Base-by-base conservation (phyloP, 1,140 invertebrate genomes). In the Littorina saxatilis region DNA sequence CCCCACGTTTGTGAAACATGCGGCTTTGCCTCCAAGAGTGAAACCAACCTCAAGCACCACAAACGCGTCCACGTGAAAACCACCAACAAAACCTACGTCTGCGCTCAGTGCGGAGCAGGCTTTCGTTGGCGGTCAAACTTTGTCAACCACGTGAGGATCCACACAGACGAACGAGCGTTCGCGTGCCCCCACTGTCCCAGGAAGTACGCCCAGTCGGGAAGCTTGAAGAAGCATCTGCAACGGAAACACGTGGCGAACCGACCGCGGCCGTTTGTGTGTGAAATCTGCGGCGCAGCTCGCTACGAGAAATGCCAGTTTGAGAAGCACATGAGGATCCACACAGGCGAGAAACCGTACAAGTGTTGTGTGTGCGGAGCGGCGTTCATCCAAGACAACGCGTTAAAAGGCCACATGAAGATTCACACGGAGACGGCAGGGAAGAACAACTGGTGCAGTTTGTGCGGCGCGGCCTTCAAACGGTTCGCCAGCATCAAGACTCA, bases 301-400 rank as follows among this genome's bases (percentile, higher is more conserved):
- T n/a, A n/a, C n/a, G 91, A 96, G 96, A 93, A 97, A n/a, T 97
- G 96, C 89, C 96, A 96, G 4, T 91, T 96, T 76, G 93, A 95
- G 20, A 95, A 96, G 84, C 96, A 97, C 93, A 91, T 96, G 29
- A 94, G 95, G 79, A 94, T 94, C n/a, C n/a, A n/a, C n/a, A n/a
- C n/a, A n/a, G n/a, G n/a, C n/a, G n/a, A n/a, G n/a, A n/a, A n/a
- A n/a, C 61, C 96, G 96, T 89, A 93, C 66, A 4, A 70, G 39
- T 90, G 89, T 80, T 66, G 85, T 15, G 37, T 85, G 2, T 90
- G 89, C 76, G 82, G 96, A 27, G 98, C 98, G 90, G 96, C 96
- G 0, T 98, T 98, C 90, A 96, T 97, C 87, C 97, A 96, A 63
- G 61, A 7, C n/a, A 32, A 17, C 35, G 61, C 4, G 61, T n/a